Percentiles rank a stretch among this genome's conserved stretches.
phyloP scores from a whole-genome alignment of 2,888 invertebrate species.

The Pseudococcus longispinus region DNA sequence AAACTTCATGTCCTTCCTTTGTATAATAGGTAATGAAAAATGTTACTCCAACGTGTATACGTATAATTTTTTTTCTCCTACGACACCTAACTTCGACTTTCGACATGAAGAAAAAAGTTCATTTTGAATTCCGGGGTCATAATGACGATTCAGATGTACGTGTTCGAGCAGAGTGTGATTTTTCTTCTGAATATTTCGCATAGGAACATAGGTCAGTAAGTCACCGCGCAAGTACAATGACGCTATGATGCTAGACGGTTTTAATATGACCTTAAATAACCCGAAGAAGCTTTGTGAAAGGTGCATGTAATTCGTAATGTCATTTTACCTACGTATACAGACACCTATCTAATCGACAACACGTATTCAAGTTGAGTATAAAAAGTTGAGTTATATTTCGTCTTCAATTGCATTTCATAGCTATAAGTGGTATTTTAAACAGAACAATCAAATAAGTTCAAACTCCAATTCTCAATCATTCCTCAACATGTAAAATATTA shows the following conservation, averaged over 20 bases:
- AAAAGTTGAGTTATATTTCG: not conserved
- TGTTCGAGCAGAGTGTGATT: not conserved
- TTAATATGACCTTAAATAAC: constrained; percentile 6
- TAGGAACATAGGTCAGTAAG: not conserved
- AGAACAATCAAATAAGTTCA: not conserved
- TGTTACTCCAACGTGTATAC: not conserved
- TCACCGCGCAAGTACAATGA: not conserved
- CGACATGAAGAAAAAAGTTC: not conserved
- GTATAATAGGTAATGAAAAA: constrained; percentile 15
- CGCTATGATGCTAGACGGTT: not conserved
- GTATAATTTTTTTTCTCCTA: not conserved
- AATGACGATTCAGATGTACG: not conserved
- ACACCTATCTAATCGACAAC: not conserved
- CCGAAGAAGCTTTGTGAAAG: not conserved
- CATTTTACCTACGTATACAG: not conserved
- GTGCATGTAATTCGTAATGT: not conserved
- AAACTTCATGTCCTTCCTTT: not conserved
- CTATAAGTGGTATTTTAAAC: not conserved
- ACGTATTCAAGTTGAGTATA: not conserved
- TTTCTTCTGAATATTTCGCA: not conserved
- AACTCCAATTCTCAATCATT: not conserved
- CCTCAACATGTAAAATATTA: not conserved
- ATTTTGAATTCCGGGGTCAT: constrained; percentile 18
- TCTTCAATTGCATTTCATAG: no score
- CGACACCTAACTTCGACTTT: not conserved